These are phyloP conservation scores for Corvus hawaiiensis DNA, from an alignment of 2,113 vertebrate species.

Conservation along the genomic window DNA sequence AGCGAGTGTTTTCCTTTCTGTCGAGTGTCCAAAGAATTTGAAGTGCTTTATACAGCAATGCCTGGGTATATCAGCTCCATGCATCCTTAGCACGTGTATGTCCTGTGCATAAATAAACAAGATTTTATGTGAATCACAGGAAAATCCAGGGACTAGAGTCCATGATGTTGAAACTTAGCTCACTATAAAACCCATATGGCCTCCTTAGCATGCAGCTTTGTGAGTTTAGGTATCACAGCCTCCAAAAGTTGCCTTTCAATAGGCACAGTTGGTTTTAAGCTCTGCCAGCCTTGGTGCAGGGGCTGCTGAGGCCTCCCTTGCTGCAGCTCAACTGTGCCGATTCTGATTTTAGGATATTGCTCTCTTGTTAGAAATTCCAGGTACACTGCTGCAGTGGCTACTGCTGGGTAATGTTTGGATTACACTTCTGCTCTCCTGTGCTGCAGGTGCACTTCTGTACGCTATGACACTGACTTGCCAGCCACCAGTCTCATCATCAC, in stretches of 20 bases:
- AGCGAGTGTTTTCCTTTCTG: neutral
- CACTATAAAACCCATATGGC: neutral
- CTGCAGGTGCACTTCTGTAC: slow-evolving; percentile 85
- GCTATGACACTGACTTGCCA: slow-evolving; percentile 83
- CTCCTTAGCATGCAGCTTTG: neutral
- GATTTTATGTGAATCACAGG: neutral
- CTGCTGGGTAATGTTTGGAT: neutral
- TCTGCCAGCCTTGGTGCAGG: neutral
- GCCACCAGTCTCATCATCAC: slow-evolving; percentile 93
- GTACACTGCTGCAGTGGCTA: neutral
- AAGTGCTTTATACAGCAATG: neutral
- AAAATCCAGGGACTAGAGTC: neutral
- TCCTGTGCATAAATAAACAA: neutral
- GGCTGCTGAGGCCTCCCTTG: neutral
- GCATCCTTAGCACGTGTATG: neutral
- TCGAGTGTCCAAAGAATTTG: neutral
- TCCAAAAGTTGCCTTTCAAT: neutral
- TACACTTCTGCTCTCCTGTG: neutral
- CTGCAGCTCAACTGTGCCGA: neutral
- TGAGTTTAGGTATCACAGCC: neutral
- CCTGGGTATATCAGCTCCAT: neutral
- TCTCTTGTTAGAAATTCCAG: neutral
- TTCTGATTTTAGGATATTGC: neutral
- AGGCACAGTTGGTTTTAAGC: neutral
- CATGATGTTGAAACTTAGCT: fast-evolving